phyloP scores from a whole-genome alignment of 2,113 vertebrate genomes.

The Microtus pennsylvanicus region DNA sequence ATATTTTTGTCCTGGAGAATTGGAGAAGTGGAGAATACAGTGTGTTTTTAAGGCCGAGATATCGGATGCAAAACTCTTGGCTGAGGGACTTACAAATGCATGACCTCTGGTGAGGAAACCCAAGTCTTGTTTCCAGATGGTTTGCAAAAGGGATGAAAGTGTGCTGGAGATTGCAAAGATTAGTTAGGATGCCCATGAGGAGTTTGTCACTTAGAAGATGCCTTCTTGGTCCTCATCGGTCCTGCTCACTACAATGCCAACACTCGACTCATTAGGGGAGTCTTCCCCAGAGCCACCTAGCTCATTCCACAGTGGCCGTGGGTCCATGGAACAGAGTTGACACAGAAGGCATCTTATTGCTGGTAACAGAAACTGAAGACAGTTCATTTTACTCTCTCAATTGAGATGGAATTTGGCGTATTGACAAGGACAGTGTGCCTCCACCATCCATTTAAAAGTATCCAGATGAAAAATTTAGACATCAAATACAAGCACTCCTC shows the following conservation, averaged over 20 bases:
- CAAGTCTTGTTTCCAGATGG: background rate
- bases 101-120: background rate
- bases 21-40: background rate
- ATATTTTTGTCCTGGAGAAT: background rate
- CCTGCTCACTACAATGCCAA: background rate
- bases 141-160: constrained; percentile 25
- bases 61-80: background rate
- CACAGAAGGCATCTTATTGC: constrained; percentile 26
- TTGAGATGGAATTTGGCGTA: constrained; percentile 51
- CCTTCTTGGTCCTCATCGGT: background rate
- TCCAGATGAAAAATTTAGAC: constrained; percentile 31
- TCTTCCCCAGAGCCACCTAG: background rate
- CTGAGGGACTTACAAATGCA: background rate
- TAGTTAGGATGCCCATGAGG: background rate
- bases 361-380: constrained; percentile 6
- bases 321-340: constrained; percentile 29
- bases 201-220: background rate
- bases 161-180: constrained; percentile 4
- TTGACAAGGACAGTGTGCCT: background rate
- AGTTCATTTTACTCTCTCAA: background rate
- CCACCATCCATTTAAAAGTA: constrained; percentile 34
- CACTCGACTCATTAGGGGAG: background rate
- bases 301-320: background rate
- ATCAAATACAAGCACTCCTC: background rate
- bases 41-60: background rate